These are phyloP conservation scores for Pseudomyrmex dendroicus DNA, from an alignment of 1,140 invertebrate genomes.

Conservation along the genomic window DNA sequence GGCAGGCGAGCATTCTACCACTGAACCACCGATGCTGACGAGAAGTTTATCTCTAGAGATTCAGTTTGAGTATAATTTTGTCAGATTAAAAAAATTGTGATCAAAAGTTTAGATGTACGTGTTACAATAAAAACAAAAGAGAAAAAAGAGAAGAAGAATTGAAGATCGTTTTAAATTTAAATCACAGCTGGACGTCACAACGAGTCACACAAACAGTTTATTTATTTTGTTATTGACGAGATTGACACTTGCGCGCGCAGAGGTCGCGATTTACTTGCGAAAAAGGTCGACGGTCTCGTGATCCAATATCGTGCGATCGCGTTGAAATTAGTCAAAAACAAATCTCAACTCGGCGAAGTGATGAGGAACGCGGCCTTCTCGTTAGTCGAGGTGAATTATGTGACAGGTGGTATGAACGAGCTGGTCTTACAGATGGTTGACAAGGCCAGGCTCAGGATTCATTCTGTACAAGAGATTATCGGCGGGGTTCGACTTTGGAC, in stretches of 20 bases:
- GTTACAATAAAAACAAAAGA: no score
- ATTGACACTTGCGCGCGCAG: constrained; percentile 11
- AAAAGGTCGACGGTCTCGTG: constrained; percentile 34
- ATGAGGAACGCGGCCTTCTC: constrained; percentile 42
- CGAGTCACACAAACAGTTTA: no score
- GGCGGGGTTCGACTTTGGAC: constrained; percentile 30
- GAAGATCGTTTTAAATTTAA: neutral
- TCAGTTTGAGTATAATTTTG: no score
- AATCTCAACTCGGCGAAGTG: constrained; percentile 25
- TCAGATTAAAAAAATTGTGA: no score
- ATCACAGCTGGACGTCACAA: no score
- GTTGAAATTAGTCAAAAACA: neutral
- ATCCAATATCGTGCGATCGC: constrained; percentile 30
- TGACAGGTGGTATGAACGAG: constrained; percentile 35
- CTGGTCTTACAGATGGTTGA: constrained; percentile 40
- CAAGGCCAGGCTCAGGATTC: constrained; percentile 32
- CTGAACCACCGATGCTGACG: constrained; percentile 53
- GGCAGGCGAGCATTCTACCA: constrained; percentile 74
- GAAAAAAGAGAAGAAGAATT: neutral
- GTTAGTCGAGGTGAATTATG: constrained; percentile 40
- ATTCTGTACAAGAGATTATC: constrained; percentile 20
- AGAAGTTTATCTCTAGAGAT: no score
- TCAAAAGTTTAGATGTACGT: no score
- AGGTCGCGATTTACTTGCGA: constrained; percentile 24
- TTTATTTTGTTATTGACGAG: no score